Evolutionary conservation across 35 echinoderm and acorn worm genomes (phyloP), one percentile per base, ranked within the genome.

Genomic region (Lytechinus pictus): DNA sequence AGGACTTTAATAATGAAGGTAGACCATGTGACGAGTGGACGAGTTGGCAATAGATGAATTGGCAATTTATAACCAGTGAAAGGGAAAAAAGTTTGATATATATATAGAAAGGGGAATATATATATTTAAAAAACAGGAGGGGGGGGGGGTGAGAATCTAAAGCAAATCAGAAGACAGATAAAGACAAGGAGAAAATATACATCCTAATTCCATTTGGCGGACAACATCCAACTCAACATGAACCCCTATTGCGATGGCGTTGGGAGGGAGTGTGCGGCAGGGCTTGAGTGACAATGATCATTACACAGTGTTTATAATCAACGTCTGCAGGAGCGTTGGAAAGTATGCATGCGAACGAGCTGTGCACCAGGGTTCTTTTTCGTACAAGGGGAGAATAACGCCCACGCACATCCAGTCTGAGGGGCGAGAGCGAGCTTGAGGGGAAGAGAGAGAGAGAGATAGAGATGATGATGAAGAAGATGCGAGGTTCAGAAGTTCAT

Each of bases 371-470:
- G 55, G 28, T 52, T 53, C 33, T 44, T 44, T 44, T 44, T 4
- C 13, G 61, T 53, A 53, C 51, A 66, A 66, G 57, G 13, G 28
- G 10, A 52, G 94, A 95, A 9, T 28, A 58, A 89, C 57, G 71
- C 57, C 44, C 56, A 95, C 51, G 94, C 44, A 66, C 57, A 86
- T 66, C 44, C 13, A 66, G 71, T 4, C 19, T 10, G 72, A 61
- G 33, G 86, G 52, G n/a, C 33, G 44, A 54, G 55, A 54, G 51
- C 55, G 86, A 95, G n/a, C 53, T 86, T n/a, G 33, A 57, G n/a
- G 90, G 94, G 21, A 19, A 89, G 54, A 95, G 71, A 54, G 79
- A 90, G 95, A 90, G 19, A 28, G 95, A 95, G 79, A 88, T 44
- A 52, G 27, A 57, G 27, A 86, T 53, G 95, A 91, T 10, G 51